These are phyloP conservation scores for Cepaea hortensis DNA, from an alignment of 2,888 invertebrate genomes.

Conservation along the genomic window DNA sequence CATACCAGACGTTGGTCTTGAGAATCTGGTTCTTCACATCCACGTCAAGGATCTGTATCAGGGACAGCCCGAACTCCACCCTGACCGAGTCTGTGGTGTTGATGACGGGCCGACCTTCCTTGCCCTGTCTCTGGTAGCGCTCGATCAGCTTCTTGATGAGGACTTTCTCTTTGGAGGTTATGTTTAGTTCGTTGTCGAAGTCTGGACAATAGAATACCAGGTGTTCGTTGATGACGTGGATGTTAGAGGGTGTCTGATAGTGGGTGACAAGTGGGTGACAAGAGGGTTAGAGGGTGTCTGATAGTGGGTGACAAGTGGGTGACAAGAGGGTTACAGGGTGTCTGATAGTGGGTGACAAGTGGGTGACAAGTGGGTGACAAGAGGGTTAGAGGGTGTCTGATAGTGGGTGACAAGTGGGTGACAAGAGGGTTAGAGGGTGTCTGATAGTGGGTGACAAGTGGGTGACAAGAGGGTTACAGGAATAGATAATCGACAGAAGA, in stretches of 20 bases:
- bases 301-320: too few species aligned
- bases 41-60: slow-evolving; percentile 69
- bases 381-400: neutral
- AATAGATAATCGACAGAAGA: too few species aligned
- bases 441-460: too few species aligned
- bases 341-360: too few species aligned
- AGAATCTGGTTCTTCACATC: slow-evolving; percentile 71
- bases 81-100: slow-evolving; percentile 68
- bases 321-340: too few species aligned
- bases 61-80: slow-evolving; percentile 66
- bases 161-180: slow-evolving; percentile 70
- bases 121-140: slow-evolving; percentile 64
- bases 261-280: too few species aligned
- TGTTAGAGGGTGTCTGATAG: neutral
- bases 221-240: too few species aligned
- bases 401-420: too few species aligned
- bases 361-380: too few species aligned
- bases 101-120: slow-evolving; percentile 66
- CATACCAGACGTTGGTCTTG: slow-evolving; percentile 70
- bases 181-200: slow-evolving; percentile 46
- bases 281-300: too few species aligned
- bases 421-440: neutral
- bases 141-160: slow-evolving; percentile 71
- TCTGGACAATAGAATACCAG: neutral
- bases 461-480: too few species aligned